Evolutionary conservation across 2,113 vertebrate genomes (phyloP).

Genomic region (Holacanthus passer): DNA sequence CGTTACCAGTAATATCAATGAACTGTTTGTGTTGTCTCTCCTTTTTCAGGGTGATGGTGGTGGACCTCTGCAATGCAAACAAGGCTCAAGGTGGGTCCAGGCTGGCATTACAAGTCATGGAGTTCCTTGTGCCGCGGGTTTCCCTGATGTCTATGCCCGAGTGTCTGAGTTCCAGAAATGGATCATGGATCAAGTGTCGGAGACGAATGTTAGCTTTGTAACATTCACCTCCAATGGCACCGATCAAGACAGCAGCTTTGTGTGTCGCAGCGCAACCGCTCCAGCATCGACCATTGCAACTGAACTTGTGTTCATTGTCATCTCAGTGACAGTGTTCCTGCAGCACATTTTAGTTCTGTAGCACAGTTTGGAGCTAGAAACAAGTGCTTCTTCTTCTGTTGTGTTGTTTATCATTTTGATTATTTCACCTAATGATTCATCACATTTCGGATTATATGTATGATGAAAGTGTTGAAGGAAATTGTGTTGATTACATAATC

Average conservation of each 20-base stretch:
- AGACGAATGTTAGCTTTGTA: constrained; percentile 51
- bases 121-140: constrained; percentile 86
- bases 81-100: constrained; percentile 87
- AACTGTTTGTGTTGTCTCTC: constrained; percentile 14
- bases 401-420: too few relatives aligned
- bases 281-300: neutral
- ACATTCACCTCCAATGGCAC: constrained; percentile 53
- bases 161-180: constrained; percentile 87
- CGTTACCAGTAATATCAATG: neutral
- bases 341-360: neutral
- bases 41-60: constrained; percentile 89
- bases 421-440: too few relatives aligned
- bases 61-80: constrained; percentile 88
- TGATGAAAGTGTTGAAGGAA: too few relatives aligned
- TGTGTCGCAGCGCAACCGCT: constrained; percentile 29
- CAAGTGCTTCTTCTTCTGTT: neutral
- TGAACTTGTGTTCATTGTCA: neutral
- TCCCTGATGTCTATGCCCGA: constrained; percentile 89
- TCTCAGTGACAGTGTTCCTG: constrained; percentile 7
- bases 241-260: constrained; percentile 57
- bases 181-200: constrained; percentile 75
- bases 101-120: constrained; percentile 90
- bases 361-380: neutral
- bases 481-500: too few relatives aligned
- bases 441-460: too few relatives aligned